Percentiles rank a stretch among this genome's conserved stretches.
Evolutionary conservation across 1,140 invertebrate species (phyloP).

Genomic region (Bombus picipes): DNA sequence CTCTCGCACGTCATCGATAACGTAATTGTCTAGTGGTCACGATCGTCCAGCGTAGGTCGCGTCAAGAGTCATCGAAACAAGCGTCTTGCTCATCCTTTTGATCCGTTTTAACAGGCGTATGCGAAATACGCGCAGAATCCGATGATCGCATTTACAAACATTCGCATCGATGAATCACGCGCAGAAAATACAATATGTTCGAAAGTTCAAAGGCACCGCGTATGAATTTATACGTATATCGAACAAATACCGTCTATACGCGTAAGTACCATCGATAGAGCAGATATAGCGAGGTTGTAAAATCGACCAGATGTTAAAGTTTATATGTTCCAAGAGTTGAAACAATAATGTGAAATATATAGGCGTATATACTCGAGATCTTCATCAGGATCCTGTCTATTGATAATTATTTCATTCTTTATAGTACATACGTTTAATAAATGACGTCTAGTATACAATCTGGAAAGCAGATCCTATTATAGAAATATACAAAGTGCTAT

Average conservation of each 20-base stretch:
- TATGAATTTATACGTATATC: not conserved
- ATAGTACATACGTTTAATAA: too few species aligned
- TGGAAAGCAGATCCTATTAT: not conserved
- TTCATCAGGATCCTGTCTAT: not conserved
- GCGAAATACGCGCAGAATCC: not conserved
- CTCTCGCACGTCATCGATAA: not conserved
- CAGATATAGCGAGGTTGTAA: not conserved
- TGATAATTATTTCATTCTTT: not conserved
- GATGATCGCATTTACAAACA: constrained; percentile 6
- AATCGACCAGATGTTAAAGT: not conserved
- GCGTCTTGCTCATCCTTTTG: not conserved
- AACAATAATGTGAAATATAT: not conserved
- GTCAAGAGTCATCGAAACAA: not conserved
- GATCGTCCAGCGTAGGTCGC: not conserved
- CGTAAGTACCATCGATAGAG: not conserved
- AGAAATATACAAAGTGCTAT: too few species aligned
- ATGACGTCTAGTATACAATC: not conserved
- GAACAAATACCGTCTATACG: not conserved
- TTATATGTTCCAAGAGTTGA: not conserved
- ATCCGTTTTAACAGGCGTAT: not conserved
- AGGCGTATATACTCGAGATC: not conserved
- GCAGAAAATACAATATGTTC: not conserved
- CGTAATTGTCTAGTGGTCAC: not conserved
- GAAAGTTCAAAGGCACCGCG: not conserved
- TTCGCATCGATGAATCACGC: constrained; percentile 5